These are phyloP conservation scores for Xyrauchen texanus DNA, from an alignment of 2,113 vertebrate species.

Conservation along the genomic window DNA sequence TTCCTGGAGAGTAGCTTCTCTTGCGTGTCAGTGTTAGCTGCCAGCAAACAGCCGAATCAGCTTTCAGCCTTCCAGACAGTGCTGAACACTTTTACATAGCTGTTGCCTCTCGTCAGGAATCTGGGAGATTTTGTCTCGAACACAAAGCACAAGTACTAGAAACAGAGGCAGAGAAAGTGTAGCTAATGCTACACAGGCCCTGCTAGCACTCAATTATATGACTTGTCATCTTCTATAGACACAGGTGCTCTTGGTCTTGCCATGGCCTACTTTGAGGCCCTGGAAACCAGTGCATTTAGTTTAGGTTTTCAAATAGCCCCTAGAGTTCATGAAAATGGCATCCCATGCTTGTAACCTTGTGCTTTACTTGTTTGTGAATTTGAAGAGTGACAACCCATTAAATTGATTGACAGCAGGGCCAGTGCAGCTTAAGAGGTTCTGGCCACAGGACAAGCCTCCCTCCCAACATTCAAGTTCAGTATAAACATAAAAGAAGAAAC, in stretches of 20 bases:
- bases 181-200: neutral
- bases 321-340: neutral
- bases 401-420: conserved; percentile 48
- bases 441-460: conserved; percentile 2
- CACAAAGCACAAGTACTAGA: neutral
- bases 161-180: neutral
- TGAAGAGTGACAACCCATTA: conserved; percentile 32
- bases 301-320: no score
- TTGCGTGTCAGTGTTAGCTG: conserved; percentile 13
- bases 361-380: conserved; percentile 23
- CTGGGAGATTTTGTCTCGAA: conserved; percentile 1
- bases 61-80: neutral
- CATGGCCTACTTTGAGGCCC: no score
- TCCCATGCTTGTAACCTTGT: conserved; percentile 2
- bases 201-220: neutral
- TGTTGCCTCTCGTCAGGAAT: neutral
- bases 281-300: neutral
- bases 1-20: conserved; percentile 34
- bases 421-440: conserved; percentile 38
- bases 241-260: neutral
- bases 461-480: neutral
- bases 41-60: conserved; percentile 17
- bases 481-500: neutral
- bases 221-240: neutral
- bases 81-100: neutral